Evolutionary conservation across 2,797 vertebrate genomes (phyloP), one percentile per base, ranked within the genome.

Genomic region (Xenops minutus): DNA sequence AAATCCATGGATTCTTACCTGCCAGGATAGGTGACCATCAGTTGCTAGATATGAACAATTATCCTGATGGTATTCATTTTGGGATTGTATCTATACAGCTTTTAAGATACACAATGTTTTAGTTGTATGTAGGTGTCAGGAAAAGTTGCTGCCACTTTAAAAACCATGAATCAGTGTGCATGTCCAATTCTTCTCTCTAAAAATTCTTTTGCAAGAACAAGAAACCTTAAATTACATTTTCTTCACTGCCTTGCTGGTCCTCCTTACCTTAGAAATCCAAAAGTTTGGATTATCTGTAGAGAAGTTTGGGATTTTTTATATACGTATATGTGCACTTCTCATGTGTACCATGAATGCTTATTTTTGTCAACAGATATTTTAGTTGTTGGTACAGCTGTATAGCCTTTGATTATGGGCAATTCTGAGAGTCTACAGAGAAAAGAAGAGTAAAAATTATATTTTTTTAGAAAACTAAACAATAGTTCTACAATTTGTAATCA

Each of bases 351-450:
- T 14, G 29, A 30, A 26, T 4, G 0, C 63, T 85, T 88, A 32
- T 84, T 93, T 92, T 86, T 78, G 68, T 71, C 14, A 80, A 58
- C 1, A 39, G 52, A 51, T 84, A 81, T 68, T 77, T 86, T 59
- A 77, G 6, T 52, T 75, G 32, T 75, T 79, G 37, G 20, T 74
- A 24, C 6, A 23, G 51, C 54, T 78, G 30, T 75, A 24, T 78
- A 78, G 19, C 81, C 48, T 85, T 92, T 92, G 64, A 36, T 75
- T 52, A 69, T 29, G 75, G 85, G 87, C 13, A 68, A 44, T 44
- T 78, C 80, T 89, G 27, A 6, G 27, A 77, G 27, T 44, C 37
- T 44, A 6, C 64, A 51, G 49, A 87, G 89, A 83, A 84, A 94
- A 39, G 32, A 89, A 74, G 56, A 90, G 36, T 23, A 63, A 59